Evolutionary conservation across 2,888 invertebrate species (phyloP).

Genomic region (Patella pellucida): DNA sequence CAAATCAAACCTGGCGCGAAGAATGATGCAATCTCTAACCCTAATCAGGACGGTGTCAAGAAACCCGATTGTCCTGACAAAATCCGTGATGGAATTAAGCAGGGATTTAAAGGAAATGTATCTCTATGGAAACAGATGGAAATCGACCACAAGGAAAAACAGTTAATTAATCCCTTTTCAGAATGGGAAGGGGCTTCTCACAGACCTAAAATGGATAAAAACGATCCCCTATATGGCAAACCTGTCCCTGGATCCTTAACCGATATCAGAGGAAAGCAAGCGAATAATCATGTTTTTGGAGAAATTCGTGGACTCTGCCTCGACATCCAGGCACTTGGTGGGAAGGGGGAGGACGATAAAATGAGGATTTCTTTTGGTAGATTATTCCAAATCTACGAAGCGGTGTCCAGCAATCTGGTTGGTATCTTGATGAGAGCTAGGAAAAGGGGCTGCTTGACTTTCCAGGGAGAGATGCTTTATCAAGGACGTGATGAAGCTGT

Average conservation of each 20-base stretch:
- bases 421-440: slow-evolving; percentile 92
- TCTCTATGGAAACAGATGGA: slow-evolving; percentile 76
- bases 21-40: no score
- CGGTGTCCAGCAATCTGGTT: slow-evolving; percentile 93
- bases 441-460: slow-evolving; percentile 90
- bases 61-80: no score
- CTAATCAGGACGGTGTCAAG: no score
- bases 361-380: slow-evolving; percentile 87
- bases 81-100: background rate
- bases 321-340: slow-evolving; percentile 85
- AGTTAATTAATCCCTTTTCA: slow-evolving; percentile 84
- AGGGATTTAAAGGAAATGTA: background rate
- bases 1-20: no score
- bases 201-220: slow-evolving; percentile 55
- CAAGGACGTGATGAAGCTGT: slow-evolving; percentile 96
- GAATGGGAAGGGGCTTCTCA: slow-evolving; percentile 68
- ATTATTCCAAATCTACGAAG: slow-evolving; percentile 86
- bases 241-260: slow-evolving; percentile 92
- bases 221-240: slow-evolving; percentile 73
- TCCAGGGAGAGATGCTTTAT: slow-evolving; percentile 95
- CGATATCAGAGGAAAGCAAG: slow-evolving; percentile 88
- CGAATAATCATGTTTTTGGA: slow-evolving; percentile 84
- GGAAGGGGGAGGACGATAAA: slow-evolving; percentile 77
- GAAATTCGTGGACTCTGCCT: slow-evolving; percentile 94
- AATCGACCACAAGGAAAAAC: slow-evolving; percentile 82